These are phyloP conservation scores for Moxostoma hubbsi DNA, from an alignment of 2,797 vertebrate genomes.

Conservation along the genomic window DNA sequence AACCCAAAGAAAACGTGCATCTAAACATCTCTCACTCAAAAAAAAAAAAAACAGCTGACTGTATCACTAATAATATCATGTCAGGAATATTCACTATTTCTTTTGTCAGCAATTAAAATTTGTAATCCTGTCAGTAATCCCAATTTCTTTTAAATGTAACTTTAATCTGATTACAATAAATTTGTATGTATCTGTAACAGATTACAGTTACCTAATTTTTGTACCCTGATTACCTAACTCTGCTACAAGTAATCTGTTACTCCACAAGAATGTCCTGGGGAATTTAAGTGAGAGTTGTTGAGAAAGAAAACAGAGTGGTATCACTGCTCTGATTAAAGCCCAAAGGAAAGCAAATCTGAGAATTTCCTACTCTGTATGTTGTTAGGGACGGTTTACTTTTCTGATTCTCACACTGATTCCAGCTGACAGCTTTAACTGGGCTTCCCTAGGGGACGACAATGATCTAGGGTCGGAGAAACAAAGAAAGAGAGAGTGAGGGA, in stretches of 20 bases:
- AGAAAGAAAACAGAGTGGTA: slow-evolving; percentile 18
- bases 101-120: no score
- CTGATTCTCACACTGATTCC: slow-evolving; percentile 53
- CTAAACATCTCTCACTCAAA: no score
- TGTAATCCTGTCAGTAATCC: no score
- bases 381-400: slow-evolving; percentile 50
- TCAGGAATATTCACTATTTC: no score
- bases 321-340: slow-evolving; percentile 27
- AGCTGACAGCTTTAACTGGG: slow-evolving; percentile 56
- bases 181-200: no score
- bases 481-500: neutral
- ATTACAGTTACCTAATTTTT: no score
- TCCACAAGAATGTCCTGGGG: neutral
- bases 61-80: no score
- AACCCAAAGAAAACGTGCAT: no score
- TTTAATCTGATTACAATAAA: no score
- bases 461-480: slow-evolving; percentile 45
- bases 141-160: no score
- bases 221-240: neutral
- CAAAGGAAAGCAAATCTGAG: slow-evolving; percentile 18
- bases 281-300: slow-evolving; percentile 13
- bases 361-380: slow-evolving; percentile 31
- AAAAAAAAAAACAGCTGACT: no score
- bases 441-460: slow-evolving; percentile 47
- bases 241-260: no score